Evolutionary conservation across 1,140 invertebrate genomes (phyloP), one percentile per base, ranked within the genome.

Genomic region (Mylabris phalerata): DNA sequence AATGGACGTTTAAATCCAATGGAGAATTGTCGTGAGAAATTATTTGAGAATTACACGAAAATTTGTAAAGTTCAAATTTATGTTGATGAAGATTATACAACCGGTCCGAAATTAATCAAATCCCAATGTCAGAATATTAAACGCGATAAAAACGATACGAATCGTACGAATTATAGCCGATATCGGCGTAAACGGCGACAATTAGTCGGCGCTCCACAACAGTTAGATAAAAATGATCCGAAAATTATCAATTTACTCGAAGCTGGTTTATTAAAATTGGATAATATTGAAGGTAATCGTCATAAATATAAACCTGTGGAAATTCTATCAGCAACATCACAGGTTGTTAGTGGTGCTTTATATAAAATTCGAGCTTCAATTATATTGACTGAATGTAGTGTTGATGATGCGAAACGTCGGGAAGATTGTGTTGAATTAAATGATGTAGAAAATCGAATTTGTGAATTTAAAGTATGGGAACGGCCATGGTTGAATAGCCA

Each of bases 401-500:
- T 54, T 48, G 42, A 13, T 13, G 57, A 60, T 11, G 11, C 27
- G 10, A 63, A 64, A 39, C n/a, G 38, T n/a, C 9, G 55, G 5
- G 51, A 62, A 9, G 25, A 56, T 3, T 67, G 65, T 52, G 48
- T 50, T 9, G 9, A 54, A 4, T 27, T 75, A 67, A 39, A 71
- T 71, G 26, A 65, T 61, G 0, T 58, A 67, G 46, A 52, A 48
- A 74, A 74, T 11, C 67, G 51, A 27, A 46, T 47, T 25, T 67
- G 66, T 54, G 55, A 62, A 4, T 59, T 70, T 43, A 71, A 72
- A 3, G 70, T 84, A 40, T 84, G 78, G 79, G 82, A 85, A 39
- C 75, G 78, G 57, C 75, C 83, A 2, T 87, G 85, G 85, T 4
- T 81, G 41, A 57, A 61, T 6, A 57, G 32, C 32, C 52, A 59